Percentiles rank a stretch among this genome's conserved stretches.
phyloP scores from a whole-genome alignment of 2,888 invertebrate genomes.

The Lamellibrachia columna region DNA sequence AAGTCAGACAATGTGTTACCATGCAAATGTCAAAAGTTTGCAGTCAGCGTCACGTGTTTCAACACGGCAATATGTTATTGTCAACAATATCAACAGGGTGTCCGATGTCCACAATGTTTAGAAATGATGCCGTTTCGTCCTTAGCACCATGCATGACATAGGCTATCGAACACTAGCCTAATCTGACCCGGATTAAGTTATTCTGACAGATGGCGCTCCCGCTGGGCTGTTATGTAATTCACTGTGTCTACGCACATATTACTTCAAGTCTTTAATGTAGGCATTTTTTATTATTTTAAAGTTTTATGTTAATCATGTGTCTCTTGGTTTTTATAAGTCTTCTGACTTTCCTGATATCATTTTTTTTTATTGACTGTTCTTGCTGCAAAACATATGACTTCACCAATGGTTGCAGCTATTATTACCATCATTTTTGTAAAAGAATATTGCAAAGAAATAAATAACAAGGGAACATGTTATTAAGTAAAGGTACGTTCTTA shows the following conservation, averaged over 20 bases:
- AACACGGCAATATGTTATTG: not conserved
- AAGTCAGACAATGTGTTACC: not conserved
- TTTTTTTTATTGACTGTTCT: no score
- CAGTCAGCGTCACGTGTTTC: not conserved
- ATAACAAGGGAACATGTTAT: no score
- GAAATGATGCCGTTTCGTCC: not conserved
- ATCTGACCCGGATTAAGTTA: not conserved
- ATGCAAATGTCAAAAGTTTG: not conserved
- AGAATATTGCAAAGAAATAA: no score
- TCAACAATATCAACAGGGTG: slow-evolving; percentile 1
- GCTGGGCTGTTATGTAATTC: not conserved
- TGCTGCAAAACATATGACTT: no score
- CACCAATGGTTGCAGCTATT: no score
- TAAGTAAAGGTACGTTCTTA: no score
- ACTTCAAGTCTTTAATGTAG: not conserved
- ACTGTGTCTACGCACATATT: not conserved
- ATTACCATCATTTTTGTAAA: no score
- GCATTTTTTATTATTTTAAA: not conserved
- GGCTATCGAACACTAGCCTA: not conserved
- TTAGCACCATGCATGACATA: not conserved
- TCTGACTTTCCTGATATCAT: no score
- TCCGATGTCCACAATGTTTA: not conserved
- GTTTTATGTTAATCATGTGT: no score
- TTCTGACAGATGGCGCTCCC: not conserved
- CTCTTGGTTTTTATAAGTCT: no score